These are phyloP conservation scores for Seriola aureovittata DNA, from an alignment of 2,113 vertebrate genomes.

Conservation along the genomic window DNA sequence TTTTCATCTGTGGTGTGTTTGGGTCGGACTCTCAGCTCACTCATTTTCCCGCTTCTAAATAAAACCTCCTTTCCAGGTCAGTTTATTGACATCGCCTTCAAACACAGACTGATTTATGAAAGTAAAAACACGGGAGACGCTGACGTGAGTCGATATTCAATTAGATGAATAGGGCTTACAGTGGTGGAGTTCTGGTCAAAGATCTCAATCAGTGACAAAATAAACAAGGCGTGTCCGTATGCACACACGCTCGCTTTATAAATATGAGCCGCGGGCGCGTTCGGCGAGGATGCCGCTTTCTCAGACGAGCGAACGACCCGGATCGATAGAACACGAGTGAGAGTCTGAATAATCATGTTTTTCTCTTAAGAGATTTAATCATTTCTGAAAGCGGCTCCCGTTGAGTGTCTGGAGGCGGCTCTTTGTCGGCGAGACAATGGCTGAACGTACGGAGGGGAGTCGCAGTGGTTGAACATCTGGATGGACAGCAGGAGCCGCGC, in stretches of 20 bases:
- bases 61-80: not conserved
- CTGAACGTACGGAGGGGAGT: constrained; percentile 7
- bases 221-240: not conserved
- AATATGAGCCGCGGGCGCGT: rapidly evolving
- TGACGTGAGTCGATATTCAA: constrained; percentile 44
- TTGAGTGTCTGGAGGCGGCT: constrained; percentile 9
- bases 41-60: not conserved
- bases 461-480: constrained; percentile 64
- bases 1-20: not conserved
- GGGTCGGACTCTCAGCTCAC: rapidly evolving
- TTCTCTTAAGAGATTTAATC: constrained; percentile 43
- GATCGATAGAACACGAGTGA: constrained; percentile 47
- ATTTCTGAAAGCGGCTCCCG: constrained; percentile 44
- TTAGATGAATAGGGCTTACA: constrained; percentile 34
- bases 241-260: not conserved
- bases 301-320: not conserved
- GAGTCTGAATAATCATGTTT: constrained; percentile 43
- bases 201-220: constrained; percentile 44
- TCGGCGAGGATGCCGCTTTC: not conserved
- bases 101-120: constrained; percentile 45
- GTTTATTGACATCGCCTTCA: constrained; percentile 13
- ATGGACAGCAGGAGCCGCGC: constrained; percentile 39
- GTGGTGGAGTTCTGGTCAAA: constrained; percentile 15
- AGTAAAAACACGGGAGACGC: not conserved
- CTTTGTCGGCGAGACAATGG: constrained; percentile 54